Evolutionary conservation across 2,888 invertebrate genomes (phyloP).

Genomic region (Cabera pusaria): DNA sequence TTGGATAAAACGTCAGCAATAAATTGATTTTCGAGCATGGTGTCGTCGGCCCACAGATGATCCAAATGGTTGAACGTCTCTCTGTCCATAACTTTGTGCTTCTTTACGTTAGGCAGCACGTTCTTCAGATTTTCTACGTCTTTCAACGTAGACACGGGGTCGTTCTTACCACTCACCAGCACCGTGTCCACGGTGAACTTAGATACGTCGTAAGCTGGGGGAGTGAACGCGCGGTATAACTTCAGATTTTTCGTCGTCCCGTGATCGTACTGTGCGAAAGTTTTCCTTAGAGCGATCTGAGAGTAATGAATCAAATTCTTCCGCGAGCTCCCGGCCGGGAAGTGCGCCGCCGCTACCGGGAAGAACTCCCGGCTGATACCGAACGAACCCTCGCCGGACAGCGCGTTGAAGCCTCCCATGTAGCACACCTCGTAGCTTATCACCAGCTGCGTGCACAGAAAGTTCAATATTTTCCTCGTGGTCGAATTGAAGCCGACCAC

Average conservation of each 20-base stretch:
- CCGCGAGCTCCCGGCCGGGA: constrained; percentile 46
- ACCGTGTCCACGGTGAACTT: constrained; percentile 43
- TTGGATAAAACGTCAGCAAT: constrained; percentile 33
- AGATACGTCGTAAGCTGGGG: constrained; percentile 48
- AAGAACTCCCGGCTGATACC: constrained; percentile 44
- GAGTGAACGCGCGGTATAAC: constrained; percentile 34
- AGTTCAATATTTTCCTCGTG: constrained; percentile 28
- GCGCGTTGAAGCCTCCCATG: constrained; percentile 28
- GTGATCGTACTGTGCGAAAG: constrained; percentile 50
- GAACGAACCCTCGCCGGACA: constrained; percentile 32
- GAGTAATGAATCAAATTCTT: constrained; percentile 47
- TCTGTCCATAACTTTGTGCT: constrained; percentile 29
- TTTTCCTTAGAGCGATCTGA: constrained; percentile 38
- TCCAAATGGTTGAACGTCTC: constrained; percentile 46
- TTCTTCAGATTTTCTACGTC: constrained; percentile 38
- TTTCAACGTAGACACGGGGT: constrained; percentile 39
- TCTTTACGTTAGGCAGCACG: constrained; percentile 41
- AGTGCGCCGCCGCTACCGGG: constrained; percentile 36
- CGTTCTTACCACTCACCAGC: constrained; percentile 44
- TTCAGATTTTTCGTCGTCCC: constrained; percentile 38
- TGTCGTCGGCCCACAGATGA: constrained; percentile 44
- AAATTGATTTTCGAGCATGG: constrained; percentile 28
- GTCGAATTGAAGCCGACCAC: constrained; percentile 31
- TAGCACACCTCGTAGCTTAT: constrained; percentile 39
- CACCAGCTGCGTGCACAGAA: constrained; percentile 31